Evolutionary conservation across 2,113 vertebrate genomes (phyloP).

Genomic region (Oncorhynchus tshawytscha): DNA sequence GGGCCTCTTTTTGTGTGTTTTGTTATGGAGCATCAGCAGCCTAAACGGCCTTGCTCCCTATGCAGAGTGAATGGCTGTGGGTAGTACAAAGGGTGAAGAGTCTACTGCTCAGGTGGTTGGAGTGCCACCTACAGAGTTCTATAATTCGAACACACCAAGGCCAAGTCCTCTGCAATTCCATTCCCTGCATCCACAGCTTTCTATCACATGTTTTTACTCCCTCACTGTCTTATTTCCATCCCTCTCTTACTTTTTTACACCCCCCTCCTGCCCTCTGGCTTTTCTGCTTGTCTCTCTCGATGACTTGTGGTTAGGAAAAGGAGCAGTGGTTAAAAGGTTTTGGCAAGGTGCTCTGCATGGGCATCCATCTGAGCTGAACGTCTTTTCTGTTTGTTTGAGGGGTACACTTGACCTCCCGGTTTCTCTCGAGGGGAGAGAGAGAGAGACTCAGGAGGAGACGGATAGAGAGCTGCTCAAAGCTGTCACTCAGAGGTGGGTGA

Average conservation of each 20-base stretch:
- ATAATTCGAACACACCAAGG: constrained; percentile 53
- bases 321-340: constrained; percentile 61
- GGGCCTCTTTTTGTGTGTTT: no score
- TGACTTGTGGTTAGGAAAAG: constrained; percentile 65
- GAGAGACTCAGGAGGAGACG: constrained; percentile 60
- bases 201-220: neutral
- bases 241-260: neutral
- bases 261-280: constrained; percentile 4
- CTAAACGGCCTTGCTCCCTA: no score
- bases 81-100: neutral
- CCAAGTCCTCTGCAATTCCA: constrained; percentile 50
- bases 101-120: neutral
- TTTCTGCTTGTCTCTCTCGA: constrained; percentile 39
- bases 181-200: constrained; percentile 18
- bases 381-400: constrained; percentile 61
- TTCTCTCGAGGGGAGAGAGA: constrained; percentile 67
- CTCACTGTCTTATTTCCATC: constrained; percentile 5
- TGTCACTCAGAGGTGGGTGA: constrained; percentile 59
- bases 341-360: constrained; percentile 72
- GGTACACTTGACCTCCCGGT: constrained; percentile 72
- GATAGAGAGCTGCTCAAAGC: constrained; percentile 70
- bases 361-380: constrained; percentile 63
- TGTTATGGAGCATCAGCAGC: no score
- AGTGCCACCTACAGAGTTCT: constrained; percentile 24
- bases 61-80: no score